Evolutionary conservation across 2,797 vertebrate species (phyloP), one percentile per base, ranked within the genome.

Genomic region (Cyclura pinguis): DNA sequence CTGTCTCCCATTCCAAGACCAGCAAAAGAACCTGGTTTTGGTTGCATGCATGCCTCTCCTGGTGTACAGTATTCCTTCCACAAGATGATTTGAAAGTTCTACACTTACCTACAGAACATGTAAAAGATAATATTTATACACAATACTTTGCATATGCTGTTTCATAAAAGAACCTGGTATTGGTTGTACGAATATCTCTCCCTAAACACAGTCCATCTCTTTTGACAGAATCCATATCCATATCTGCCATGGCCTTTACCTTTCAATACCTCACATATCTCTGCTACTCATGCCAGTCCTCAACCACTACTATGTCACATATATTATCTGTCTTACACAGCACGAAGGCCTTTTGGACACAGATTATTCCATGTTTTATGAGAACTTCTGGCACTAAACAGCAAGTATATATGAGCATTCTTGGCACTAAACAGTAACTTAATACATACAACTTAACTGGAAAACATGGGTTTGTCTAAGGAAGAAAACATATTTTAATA

Each of bases 401-500:
- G 20, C 47, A 47, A 47, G 62, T 67, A 50, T 85, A 72, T 50
- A 13, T 50, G 42, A 27, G 8, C 76, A 78, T 2, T 82, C 80
- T 82, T 82, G 80, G 50, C 50, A 29, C 13, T 76, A 86, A 86
- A 57, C 18, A 57, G 14, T 85, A 85, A 85, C 32, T 85, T 52
- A 85, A 50, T 87, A 67, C 38, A 50, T 32, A 87, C 59, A 50
- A 20, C 42, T 67, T 22, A 10, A 87, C 57, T 67, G 20, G 12
- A 64, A 87, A 87, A 87, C 67, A 55, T 67, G 2, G 38, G 27
- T 59, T 47, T 8, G n/a, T 52, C 18, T 64, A 78, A 52, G 22
- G 38, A 78, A 76, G 27, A 24, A 38, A 86, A 86, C 38, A 86
- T 35, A 50, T 67, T 62, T 52, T 86, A 74, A 74, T 57, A 76